A percentile compares a stretch with the other conserved stretches of the same genome.
Conservation (phyloP, 2,888 invertebrate genomes). For the Cyrtodaria siliqua region DNA sequence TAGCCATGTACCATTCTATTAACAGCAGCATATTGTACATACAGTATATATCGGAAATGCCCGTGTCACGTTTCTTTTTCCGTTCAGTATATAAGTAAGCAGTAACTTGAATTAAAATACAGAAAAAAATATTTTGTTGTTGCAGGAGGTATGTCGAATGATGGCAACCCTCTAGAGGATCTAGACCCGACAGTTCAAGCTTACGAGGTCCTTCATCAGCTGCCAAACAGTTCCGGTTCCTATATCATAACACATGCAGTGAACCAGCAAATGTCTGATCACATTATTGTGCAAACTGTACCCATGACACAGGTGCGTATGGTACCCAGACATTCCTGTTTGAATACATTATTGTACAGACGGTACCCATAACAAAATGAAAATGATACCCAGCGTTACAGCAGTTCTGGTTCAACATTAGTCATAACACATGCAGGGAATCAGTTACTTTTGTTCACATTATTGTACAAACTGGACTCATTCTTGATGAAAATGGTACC, state of each 20-base stretch:
- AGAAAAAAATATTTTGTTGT: neutral
- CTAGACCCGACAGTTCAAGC: conserved; percentile 68
- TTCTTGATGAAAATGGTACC: conserved; percentile 38
- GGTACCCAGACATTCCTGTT: no score
- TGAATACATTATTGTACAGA: conserved; percentile 32
- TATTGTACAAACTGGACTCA: conserved; percentile 81
- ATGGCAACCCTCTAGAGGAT: conserved; percentile 38
- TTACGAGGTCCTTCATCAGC: conserved; percentile 79
- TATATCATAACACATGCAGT: conserved; percentile 76
- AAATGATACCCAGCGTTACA: conserved; percentile 62
- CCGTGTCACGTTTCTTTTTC: no score
- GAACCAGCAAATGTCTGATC: conserved; percentile 72
- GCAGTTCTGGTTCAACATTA: conserved; percentile 75
- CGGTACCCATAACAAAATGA: no score
- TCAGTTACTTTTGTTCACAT: conserved; percentile 79
- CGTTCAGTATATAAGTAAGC: no score
- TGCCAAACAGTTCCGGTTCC: conserved; percentile 68
- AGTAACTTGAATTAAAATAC: no score
- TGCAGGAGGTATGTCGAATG: conserved; percentile 13
- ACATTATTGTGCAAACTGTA: conserved; percentile 83
- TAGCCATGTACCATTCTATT: no score
- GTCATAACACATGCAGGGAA: conserved; percentile 69
- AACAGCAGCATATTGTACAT: no score
- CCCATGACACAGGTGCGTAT: conserved; percentile 64
- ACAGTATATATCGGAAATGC: no score